Evolutionary conservation across 2,888 invertebrate species (phyloP).

Genomic region (Idaea straminata): DNA sequence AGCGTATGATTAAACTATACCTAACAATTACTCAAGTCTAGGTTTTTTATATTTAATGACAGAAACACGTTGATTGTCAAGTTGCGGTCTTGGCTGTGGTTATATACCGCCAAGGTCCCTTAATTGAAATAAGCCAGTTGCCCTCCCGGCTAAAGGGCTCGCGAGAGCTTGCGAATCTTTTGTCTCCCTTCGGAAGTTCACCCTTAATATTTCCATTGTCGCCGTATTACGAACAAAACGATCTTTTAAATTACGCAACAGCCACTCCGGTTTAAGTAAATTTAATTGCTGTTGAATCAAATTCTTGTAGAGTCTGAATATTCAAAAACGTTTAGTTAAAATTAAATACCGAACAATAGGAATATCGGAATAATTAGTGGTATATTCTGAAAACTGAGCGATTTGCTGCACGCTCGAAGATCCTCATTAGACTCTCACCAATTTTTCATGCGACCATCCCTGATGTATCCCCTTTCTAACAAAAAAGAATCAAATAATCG

Average conservation of each 20-base stretch:
- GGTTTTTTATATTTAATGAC: neutral
- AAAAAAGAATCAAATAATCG: too few species aligned
- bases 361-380: too few species aligned
- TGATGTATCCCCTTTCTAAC: too few species aligned
- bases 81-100: neutral
- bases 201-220: conserved; percentile 32
- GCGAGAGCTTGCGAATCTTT: conserved; percentile 42
- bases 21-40: neutral
- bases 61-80: neutral
- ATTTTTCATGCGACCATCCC: too few species aligned
- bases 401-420: too few species aligned
- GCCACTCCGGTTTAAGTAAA: conserved; percentile 6
- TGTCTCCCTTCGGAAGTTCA: conserved; percentile 39
- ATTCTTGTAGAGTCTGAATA: neutral
- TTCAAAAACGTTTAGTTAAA: neutral
- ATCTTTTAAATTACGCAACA: conserved; percentile 27
- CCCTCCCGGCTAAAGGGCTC: conserved; percentile 35
- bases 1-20: neutral
- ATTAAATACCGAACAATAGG: too few species aligned
- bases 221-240: conserved; percentile 32
- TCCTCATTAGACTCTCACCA: too few species aligned
- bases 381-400: too few species aligned
- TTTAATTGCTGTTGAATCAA: conserved; percentile 16
- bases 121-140: conserved; percentile 37
- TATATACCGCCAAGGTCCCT: conserved; percentile 8